phyloP scores from a whole-genome alignment of 1,140 invertebrate species.

The Diorhabda elongata region DNA sequence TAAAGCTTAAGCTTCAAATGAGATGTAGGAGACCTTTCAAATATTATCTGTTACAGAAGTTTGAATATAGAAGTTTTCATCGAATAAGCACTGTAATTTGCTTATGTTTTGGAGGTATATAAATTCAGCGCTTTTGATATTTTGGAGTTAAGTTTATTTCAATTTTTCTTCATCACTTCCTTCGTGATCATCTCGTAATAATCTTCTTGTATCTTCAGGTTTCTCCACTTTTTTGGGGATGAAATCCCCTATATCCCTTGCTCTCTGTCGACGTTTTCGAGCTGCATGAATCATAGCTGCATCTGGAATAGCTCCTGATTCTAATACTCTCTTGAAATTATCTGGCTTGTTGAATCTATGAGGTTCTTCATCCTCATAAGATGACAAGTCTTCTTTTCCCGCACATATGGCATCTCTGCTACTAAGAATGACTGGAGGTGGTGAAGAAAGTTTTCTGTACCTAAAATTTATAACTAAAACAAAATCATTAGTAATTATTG shows the following conservation, averaged over 20 bases:
- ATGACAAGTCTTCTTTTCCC: constrained; percentile 68
- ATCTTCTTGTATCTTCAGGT: constrained; percentile 51
- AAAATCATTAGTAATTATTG: constrained; percentile 59
- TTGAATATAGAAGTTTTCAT: too few species aligned
- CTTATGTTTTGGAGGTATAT: too few species aligned
- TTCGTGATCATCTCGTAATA: constrained; percentile 82
- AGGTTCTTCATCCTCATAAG: constrained; percentile 53
- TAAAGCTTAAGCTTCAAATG: too few species aligned
- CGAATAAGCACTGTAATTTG: too few species aligned
- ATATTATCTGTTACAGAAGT: too few species aligned
- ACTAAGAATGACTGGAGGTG: constrained; percentile 59
- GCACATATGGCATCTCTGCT: constrained; percentile 74
- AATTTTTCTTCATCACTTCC: constrained; percentile 60
- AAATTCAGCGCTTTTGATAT: constrained; percentile 66
- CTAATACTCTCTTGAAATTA: constrained; percentile 65
- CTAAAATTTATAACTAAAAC: constrained; percentile 48
- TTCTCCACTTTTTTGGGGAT: constrained; percentile 71
- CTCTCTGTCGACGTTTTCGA: constrained; percentile 86
- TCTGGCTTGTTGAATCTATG: constrained; percentile 64
- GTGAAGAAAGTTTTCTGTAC: constrained; percentile 39
- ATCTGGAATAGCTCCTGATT: constrained; percentile 90
- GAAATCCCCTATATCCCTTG: constrained; percentile 74
- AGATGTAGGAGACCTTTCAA: too few species aligned
- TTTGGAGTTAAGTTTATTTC: constrained; percentile 61
- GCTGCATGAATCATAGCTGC: constrained; percentile 94